Evolutionary conservation across 2,888 invertebrate species (phyloP).

Genomic region (Gymnoscelis rufifasciata): DNA sequence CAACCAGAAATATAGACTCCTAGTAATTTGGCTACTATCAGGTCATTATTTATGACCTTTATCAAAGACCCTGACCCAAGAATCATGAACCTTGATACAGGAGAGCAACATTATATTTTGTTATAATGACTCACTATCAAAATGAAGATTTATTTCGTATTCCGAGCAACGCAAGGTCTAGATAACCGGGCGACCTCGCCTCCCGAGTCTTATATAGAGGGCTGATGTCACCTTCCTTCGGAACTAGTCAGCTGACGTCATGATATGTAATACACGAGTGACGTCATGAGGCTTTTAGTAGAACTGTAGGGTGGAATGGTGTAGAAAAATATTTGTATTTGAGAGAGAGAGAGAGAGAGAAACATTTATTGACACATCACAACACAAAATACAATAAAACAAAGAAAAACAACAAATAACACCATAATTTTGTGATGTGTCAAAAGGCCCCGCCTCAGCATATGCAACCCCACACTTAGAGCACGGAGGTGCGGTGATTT

Average conservation of each 20-base stretch:
- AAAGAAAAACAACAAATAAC: no score
- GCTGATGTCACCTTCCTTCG: conserved; percentile 27
- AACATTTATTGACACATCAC: no score
- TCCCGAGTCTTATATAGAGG: conserved; percentile 19
- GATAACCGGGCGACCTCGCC: conserved; percentile 27
- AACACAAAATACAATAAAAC: no score
- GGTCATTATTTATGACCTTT: no score
- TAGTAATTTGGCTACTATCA: background rate
- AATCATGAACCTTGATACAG: background rate
- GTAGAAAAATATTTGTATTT: background rate
- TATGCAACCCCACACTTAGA: no score
- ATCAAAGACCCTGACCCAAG: background rate
- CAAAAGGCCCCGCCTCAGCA: no score
- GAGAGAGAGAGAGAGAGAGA: no score
- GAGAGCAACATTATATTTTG: background rate
- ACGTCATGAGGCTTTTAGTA: conserved; percentile 16
- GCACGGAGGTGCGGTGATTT: no score
- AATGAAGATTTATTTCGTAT: background rate
- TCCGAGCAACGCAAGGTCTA: conserved; percentile 24
- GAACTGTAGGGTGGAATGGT: background rate
- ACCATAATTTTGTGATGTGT: no score
- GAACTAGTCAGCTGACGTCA: conserved; percentile 22
- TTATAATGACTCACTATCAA: background rate
- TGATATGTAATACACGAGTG: conserved; percentile 16
- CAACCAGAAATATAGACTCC: no score